Evolutionary conservation across 1,140 invertebrate species (phyloP).

Genomic region (Araneus ventricosus): DNA sequence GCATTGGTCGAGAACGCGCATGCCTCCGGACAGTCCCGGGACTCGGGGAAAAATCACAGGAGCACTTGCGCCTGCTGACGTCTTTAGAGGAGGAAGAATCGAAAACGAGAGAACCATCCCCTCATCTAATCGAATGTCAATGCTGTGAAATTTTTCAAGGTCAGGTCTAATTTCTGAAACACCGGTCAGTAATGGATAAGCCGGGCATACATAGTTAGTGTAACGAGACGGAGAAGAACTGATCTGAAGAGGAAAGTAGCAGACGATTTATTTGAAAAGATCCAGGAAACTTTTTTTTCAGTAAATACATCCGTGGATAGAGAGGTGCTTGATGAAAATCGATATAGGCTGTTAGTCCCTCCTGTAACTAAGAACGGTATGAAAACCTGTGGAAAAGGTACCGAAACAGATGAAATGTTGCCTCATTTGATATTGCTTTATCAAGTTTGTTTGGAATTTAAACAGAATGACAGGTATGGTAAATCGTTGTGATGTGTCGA

Average conservation of each 20-base stretch:
- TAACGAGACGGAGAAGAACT: too few relatives aligned
- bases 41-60: slow-evolving; percentile 45
- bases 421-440: not conserved
- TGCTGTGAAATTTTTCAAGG: slow-evolving; percentile 33
- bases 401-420: too few relatives aligned
- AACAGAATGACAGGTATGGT: not conserved
- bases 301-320: slow-evolving; percentile 5
- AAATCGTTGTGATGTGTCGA: not conserved
- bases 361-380: too few relatives aligned
- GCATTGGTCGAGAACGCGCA: slow-evolving; percentile 59
- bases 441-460: not conserved
- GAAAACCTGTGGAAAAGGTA: slow-evolving; percentile 45
- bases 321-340: slow-evolving; percentile 39
- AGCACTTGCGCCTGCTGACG: slow-evolving; percentile 28
- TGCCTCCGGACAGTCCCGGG: slow-evolving; percentile 36
- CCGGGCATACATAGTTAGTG: too few relatives aligned
- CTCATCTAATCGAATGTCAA: not conserved
- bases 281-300: not conserved
- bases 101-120: not conserved
- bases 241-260: not conserved
- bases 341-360: slow-evolving; percentile 5
- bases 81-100: slow-evolving; percentile 15
- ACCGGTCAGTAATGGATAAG: not conserved
- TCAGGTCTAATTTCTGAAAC: not conserved
- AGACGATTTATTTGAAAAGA: not conserved